Conservation (phyloP, 2,113 vertebrate species). For the Mormyrus iriodes region DNA sequence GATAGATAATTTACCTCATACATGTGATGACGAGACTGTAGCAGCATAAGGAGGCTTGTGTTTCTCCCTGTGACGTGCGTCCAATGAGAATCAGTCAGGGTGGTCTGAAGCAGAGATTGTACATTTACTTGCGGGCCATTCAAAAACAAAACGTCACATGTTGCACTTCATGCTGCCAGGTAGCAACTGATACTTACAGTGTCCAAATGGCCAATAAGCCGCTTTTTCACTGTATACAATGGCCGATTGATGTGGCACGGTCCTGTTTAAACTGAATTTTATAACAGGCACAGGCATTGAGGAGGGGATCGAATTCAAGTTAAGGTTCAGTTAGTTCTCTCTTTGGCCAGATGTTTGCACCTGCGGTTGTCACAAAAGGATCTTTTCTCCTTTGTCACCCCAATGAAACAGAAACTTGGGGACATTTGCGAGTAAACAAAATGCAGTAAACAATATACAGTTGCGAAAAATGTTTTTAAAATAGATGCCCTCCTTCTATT, state of each 20-base stretch:
- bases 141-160: not conserved
- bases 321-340: slow-evolving; percentile 24
- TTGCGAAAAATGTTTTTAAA: not conserved
- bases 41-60: not conserved
- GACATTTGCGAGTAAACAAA: not conserved
- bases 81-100: not conserved
- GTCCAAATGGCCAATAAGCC: not conserved
- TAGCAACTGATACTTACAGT: not conserved
- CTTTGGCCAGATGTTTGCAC: slow-evolving; percentile 23
- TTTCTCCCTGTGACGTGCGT: not conserved
- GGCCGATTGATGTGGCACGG: not conserved
- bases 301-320: not conserved
- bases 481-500: not conserved
- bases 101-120: not conserved
- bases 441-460: not conserved
- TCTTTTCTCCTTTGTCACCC: slow-evolving; percentile 33
- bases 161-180: not conserved
- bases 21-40: not conserved
- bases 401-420: not conserved
- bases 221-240: not conserved
- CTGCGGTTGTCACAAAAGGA: slow-evolving; percentile 25
- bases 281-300: not conserved
- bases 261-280: not conserved
- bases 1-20: not conserved
- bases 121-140: not conserved